A percentile compares a stretch with the other conserved stretches of the same genome.
Conservation (phyloP, 2,113 vertebrate genomes). For the Nestor notabilis region DNA sequence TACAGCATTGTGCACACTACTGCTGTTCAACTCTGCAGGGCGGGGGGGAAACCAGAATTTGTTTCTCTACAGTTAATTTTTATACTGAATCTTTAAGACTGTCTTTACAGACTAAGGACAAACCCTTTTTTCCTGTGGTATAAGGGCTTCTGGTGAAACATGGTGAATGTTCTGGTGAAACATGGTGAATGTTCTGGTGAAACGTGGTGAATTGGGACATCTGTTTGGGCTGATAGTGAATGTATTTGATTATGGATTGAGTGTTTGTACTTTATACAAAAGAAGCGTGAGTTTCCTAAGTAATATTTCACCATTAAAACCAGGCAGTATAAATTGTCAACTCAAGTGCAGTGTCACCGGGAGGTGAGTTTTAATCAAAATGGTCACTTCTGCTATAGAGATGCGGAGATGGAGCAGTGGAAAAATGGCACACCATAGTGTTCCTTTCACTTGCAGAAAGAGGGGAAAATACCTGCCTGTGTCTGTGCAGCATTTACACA, state of each 20-base stretch:
- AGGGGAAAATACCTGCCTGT: neutral
- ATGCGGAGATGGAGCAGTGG: neutral
- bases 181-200: rapidly evolving
- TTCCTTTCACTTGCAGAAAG: neutral
- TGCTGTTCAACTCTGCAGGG: neutral
- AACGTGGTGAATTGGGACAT: too few relatives aligned
- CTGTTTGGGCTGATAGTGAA: neutral
- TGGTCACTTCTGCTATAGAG: neutral
- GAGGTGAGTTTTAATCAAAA: neutral
- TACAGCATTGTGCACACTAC: neutral
- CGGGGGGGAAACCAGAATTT: neutral
- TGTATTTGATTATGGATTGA: neutral
- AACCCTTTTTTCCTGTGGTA: neutral
- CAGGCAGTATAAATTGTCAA: neutral
- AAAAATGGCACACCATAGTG: rapidly evolving
- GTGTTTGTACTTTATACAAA: neutral
- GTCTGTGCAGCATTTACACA: neutral
- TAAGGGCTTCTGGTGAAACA: neutral
- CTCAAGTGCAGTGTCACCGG: neutral
- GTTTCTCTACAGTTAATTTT: neutral
- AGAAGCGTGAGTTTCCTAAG: neutral
- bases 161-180: neutral
- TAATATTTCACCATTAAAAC: neutral
- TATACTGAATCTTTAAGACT: neutral
- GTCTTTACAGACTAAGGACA: neutral